A percentile compares a stretch with the other conserved stretches of the same genome.
phyloP scores from a whole-genome alignment of 2,113 vertebrate species.

The Serranochromis macrocephalus region DNA sequence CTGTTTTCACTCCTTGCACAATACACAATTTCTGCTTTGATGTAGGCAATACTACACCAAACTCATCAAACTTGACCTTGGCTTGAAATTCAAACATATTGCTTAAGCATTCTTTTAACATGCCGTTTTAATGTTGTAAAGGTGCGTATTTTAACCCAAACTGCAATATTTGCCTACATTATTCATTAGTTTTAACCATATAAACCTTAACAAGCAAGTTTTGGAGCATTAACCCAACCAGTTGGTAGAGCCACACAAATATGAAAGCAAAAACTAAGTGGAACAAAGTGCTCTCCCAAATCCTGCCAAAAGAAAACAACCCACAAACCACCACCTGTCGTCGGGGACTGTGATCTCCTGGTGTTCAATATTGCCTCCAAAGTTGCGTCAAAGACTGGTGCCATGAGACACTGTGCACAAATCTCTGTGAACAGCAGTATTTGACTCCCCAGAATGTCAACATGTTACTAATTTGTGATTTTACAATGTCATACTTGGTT shows the following conservation, averaged over 20 bases:
- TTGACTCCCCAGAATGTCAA: background rate
- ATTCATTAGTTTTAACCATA: background rate
- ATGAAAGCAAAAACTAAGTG: background rate
- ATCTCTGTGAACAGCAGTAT: background rate
- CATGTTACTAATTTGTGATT: background rate
- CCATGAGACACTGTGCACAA: background rate
- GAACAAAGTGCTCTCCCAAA: background rate
- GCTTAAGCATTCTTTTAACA: background rate
- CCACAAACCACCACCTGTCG: background rate
- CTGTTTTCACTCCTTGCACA: background rate
- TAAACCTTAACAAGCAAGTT: background rate
- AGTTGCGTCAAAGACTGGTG: background rate
- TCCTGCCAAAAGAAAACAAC: background rate
- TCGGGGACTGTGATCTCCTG: fast-evolving
- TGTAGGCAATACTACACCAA: fast-evolving
- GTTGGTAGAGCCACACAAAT: background rate
- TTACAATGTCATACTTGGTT: background rate
- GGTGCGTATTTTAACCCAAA: background rate
- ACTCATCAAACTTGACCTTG: background rate
- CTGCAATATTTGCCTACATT: background rate
- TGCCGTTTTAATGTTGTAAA: fast-evolving
- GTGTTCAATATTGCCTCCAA: background rate
- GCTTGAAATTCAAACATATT: background rate
- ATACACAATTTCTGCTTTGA: background rate
- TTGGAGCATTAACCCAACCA: background rate